Evolutionary conservation across 1,140 invertebrate species (phyloP), one percentile per base, ranked within the genome.

Genomic region (Drosophila ohnishii): DNA sequence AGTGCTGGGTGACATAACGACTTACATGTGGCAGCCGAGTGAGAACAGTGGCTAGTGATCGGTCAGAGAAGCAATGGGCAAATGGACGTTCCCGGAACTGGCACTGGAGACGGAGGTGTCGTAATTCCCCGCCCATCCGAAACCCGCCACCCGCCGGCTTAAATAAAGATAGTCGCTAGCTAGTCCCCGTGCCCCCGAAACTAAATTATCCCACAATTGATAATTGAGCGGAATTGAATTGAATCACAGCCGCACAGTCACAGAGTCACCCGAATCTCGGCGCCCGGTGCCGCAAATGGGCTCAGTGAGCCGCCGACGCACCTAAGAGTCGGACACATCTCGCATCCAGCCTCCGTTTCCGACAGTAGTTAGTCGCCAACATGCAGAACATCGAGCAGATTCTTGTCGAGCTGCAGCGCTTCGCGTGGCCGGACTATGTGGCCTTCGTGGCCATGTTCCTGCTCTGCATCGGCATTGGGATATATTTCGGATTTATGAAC

Each of bases 401-500:
- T 32, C 92, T 94, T 50, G 75, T 91, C 30, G 93, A 94, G 5
- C 93, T 92, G 59, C 91, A 92, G 53, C 79, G 80, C 9, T 92
- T 92, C 48, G 77, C 90, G 14, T 90, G 83, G 92, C 79, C 88
- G 13, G 93, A 94, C 66, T 94, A 94, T 90, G 75, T 82, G 5
- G 91, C 94, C n/a, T 94, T 94, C 70, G 80, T 90, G 35, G 69
- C 90, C 13, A 94, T 94, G 93, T 88, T 94, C 58, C 78, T 91
- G 13, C 73, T 93, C 8, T 94, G 94, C 70, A 92, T 93, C 7
- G 88, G 92, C 4, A 95, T 95, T 61, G 94, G 95, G 9, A 88
- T 95, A 14, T 95, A 94, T 75, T 95, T 94, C 79, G 94, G 94
- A 0, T 91, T 92, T 47, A 93, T 93, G 63, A 93, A 94, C 19